Percentiles rank a stretch among this genome's conserved stretches.
These are phyloP conservation scores for Conomelus anceps DNA, from an alignment of 2,888 invertebrate species.

Conservation along the genomic window DNA sequence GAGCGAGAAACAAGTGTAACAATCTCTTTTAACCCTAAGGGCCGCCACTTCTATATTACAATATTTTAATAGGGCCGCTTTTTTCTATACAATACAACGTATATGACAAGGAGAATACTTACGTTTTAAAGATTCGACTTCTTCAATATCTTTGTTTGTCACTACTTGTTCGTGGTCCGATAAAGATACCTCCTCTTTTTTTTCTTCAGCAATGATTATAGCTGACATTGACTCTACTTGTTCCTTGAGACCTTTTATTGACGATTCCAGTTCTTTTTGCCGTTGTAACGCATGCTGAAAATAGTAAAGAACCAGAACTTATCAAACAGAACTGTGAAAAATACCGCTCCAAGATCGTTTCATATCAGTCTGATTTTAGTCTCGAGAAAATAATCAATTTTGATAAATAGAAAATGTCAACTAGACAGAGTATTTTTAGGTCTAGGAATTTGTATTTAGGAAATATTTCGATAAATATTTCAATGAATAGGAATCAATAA, in stretches of 20 bases:
- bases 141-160: conserved; percentile 2
- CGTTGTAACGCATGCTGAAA: neutral
- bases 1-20: too few species aligned
- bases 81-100: neutral
- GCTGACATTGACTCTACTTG: neutral
- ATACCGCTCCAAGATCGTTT: neutral
- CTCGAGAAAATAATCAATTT: too few species aligned
- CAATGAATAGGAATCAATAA: too few species aligned
- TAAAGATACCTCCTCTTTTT: neutral
- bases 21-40: too few species aligned
- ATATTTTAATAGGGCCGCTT: too few species aligned
- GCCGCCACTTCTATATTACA: too few species aligned
- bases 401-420: too few species aligned
- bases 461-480: too few species aligned
- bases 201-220: neutral
- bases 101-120: neutral
- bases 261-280: neutral
- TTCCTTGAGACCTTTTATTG: neutral
- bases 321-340: neutral
- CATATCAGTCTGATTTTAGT: too few species aligned
- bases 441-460: too few species aligned
- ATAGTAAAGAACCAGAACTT: neutral
- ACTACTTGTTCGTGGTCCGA: neutral
- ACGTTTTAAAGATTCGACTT: conserved; percentile 3
- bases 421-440: too few species aligned